Evolutionary conservation across 1,140 invertebrate genomes (phyloP), one percentile per base, ranked within the genome.

Genomic region (Aphis gossypii): DNA sequence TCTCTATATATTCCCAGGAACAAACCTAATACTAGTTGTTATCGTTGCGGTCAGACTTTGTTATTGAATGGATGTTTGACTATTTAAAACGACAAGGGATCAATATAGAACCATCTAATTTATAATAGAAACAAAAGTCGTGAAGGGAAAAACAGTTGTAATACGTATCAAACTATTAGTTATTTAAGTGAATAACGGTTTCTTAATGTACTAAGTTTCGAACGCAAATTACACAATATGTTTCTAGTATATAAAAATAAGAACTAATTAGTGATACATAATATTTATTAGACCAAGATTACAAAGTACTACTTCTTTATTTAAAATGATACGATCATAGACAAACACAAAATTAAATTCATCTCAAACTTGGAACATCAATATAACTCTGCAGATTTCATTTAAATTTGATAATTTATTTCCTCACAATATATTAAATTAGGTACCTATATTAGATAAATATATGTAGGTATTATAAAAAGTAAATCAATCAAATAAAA

Each of bases 11-110:
- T 87, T 48, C 30, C n/a, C 18, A 20, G 2, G 14, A 87, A 48
- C 46, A 48, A 48, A 87, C 86, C 86, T 87, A 87, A 87, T 48
- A 9, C 44, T 21, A 87, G 46, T 87, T 48, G 46, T 87, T 87
- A 87, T 48, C 51, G 44, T 51, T 87, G 87, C 20, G 48, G 48
- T 89, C 87, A 35, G n/a, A 54, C 35, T 54, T 89, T 35, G n/a
- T 89, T 89, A 38, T 89, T 25, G 35, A 89, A 56, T 89, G 51
- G 88, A 38, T 38, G 35, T 89, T 38, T n/a, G 30, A 76, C 60
- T 76, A 18, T 76, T 76, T 54, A 21, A 54, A 30, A 89, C n/a
- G 83, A 89, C n/a, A 38, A 89, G 51, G 38, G 35, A 25, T 56
- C 51, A 41, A 56, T 56, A 56, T 76, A 18, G 54, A 89, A 38